Evolutionary conservation across 2,888 invertebrate species (phyloP), one percentile per base, ranked within the genome.

Genomic region (Pandemis corylana): DNA sequence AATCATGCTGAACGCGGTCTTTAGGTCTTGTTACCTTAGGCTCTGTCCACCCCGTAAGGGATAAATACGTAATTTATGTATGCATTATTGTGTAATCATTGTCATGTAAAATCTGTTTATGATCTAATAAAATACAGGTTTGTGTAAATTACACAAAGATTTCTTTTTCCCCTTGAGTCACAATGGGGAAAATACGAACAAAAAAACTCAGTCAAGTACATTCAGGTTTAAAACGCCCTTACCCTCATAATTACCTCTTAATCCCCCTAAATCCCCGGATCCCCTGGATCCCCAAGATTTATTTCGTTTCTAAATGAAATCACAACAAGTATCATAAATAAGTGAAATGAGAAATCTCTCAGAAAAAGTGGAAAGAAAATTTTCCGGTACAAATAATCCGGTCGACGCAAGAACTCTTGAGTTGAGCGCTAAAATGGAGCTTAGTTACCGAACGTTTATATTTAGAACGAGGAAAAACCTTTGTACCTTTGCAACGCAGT

Each of bases 261-360:
- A 44, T 65, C 28, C 46, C 10, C n/a, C 62, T 44, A 15, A 15
- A 63, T 15, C 42, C 15, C 63, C 6, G 28, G 13, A 42, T n/a
- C 63, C 9, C 65, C 15, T 5, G 15, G 42, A 66, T 10, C 15
- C 42, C 20, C 13, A 15, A 53, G 61, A 67, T 20, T 62, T 42
- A 68, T 61, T 51, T 49, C 66, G 36, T 70, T 71, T 64, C 72
- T 62, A 62, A 72, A 72, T 72, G 67, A 72, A 72, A 72, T 72
- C 67, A 72, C 72, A 53, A 62, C 53, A 72, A 72, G 72, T 68
- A 72, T 68, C 67, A 67, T 68, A 72, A 72, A 72, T 72, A 72
- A 68, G 67, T 59, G 68, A 15, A 41, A 64, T 44, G 68, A 20
- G 53, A 68, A 68, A 64, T 68, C 63, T 64, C 46, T 46, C 56